phyloP scores from a whole-genome alignment of 2,888 invertebrate genomes.

The Cryptus viduatorius region DNA sequence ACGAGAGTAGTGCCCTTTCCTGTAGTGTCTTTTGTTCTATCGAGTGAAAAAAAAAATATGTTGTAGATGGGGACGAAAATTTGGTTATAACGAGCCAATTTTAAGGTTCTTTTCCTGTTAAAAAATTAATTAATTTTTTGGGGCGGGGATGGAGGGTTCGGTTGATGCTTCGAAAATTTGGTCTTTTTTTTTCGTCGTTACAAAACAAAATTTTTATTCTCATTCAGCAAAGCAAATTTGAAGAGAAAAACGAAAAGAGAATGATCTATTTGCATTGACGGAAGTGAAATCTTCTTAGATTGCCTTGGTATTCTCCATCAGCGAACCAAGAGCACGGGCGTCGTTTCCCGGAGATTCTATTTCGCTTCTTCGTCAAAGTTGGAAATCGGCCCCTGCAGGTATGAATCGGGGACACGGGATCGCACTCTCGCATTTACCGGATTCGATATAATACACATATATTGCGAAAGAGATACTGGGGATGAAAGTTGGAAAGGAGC shows the following conservation, averaged over 20 bases:
- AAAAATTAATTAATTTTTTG: no score
- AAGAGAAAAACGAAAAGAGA: not conserved
- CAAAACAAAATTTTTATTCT: not conserved
- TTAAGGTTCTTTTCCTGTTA: not conserved
- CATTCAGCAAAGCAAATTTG: not conserved
- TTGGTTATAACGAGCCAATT: not conserved
- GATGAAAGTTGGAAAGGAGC: slow-evolving; percentile 9
- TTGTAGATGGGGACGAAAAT: no score
- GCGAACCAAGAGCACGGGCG: slow-evolving; percentile 2
- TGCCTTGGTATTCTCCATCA: not conserved
- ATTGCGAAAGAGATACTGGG: not conserved
- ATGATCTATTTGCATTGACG: not conserved
- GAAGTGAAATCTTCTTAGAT: slow-evolving; percentile 7
- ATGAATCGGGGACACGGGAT: slow-evolving; percentile 58
- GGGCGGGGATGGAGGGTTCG: no score
- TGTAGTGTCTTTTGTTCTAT: no score
- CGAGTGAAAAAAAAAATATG: no score
- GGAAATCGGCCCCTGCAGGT: slow-evolving; percentile 37
- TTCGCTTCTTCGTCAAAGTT: slow-evolving; percentile 40
- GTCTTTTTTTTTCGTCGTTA: not conserved
- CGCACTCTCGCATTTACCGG: slow-evolving; percentile 61
- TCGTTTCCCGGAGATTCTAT: slow-evolving; percentile 35
- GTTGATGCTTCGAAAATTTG: no score
- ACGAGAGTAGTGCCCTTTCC: not conserved
- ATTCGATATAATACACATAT: slow-evolving; percentile 34